Conservation (phyloP, 2,888 invertebrate species). For the Nesidiocoris tenuis region DNA sequence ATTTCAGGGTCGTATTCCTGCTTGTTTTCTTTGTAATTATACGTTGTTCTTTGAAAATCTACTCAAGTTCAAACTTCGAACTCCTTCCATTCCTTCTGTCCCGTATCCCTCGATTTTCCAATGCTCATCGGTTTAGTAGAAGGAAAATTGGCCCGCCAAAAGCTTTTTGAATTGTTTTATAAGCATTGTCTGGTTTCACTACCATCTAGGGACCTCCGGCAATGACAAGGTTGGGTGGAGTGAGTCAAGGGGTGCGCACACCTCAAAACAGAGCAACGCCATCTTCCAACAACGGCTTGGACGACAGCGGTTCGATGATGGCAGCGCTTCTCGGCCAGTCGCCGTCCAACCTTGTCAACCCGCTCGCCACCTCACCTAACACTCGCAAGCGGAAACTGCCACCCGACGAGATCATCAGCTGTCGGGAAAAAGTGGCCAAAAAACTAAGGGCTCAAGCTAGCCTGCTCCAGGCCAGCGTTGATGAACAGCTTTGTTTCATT, state of each 20-base stretch:
- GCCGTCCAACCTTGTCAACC: constrained; percentile 37
- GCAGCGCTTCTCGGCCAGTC: constrained; percentile 28
- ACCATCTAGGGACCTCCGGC: constrained; percentile 39
- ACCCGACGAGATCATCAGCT: constrained; percentile 38
- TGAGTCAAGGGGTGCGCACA: constrained; percentile 48
- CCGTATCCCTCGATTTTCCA: too few relatives aligned
- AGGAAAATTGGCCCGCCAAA: too few relatives aligned
- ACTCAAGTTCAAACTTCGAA: too few relatives aligned
- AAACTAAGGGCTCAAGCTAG: constrained; percentile 44
- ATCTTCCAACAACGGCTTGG: constrained; percentile 34
- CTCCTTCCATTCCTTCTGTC: too few relatives aligned
- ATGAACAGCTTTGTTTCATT: constrained; percentile 77
- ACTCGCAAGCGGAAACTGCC: constrained; percentile 43
- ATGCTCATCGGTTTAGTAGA: too few relatives aligned
- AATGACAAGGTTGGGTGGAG: constrained; percentile 47
- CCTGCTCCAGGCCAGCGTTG: constrained; percentile 59
- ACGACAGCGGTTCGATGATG: constrained; percentile 36
- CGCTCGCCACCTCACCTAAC: constrained; percentile 5
- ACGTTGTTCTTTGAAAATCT: too few relatives aligned
- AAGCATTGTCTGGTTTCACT: too few relatives aligned
- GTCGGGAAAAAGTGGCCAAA: constrained; percentile 44
- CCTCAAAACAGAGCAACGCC: constrained; percentile 38
- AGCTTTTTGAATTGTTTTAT: too few relatives aligned
- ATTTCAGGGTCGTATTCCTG: too few relatives aligned
- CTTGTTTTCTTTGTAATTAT: too few relatives aligned